Evolutionary conservation across 2,113 vertebrate species (phyloP), one percentile per base, ranked within the genome.

Genomic region (Piaya cayana): DNA sequence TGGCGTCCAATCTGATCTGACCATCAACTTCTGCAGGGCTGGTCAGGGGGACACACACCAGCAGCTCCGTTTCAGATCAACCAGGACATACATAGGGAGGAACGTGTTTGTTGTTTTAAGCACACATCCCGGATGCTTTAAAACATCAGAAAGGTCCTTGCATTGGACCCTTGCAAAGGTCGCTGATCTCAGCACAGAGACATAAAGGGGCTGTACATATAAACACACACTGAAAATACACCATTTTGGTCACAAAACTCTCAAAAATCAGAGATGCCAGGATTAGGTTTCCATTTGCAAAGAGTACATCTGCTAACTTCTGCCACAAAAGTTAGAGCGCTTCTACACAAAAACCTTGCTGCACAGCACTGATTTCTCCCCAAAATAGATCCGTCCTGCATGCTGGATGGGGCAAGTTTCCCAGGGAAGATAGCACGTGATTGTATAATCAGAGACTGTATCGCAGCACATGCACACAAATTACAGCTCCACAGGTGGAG

Each of bases 241-340:
- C 22, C 9, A 12, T 17, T 83, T 67, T 0, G 0, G 84, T 59
- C 56, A 76, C 59, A 74, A 86, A 49, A 19, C 2, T 56, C 49
- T 59, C 70, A 85, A 87, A 95, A 67, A 82, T 90, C 90, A 86
- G n/a, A 78, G 89, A 81, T 56, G 72, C n/a, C 88, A 85, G 63
- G 34, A 34, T 1, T 65, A 34, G 32, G 53, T 75, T 83, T 90
- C 49, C n/a, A 22, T 3, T 0, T 15, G 17, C 11, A n/a, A 75
- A 67, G 21, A 7, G 16, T 32, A 55, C 17, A 45, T 6, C 30
- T 39, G 11, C 64, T 50, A 19, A 76, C 60, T 78, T 21, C 39
- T 90, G 56, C 15, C 4, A 3, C 37, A 75, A 34, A 52, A 83
- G n/a, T 70, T 0, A n/a, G 1, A 13, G 59, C 47, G 42, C 8